phyloP scores from a whole-genome alignment of 2,113 vertebrate genomes.

The Leuciscus idus region DNA sequence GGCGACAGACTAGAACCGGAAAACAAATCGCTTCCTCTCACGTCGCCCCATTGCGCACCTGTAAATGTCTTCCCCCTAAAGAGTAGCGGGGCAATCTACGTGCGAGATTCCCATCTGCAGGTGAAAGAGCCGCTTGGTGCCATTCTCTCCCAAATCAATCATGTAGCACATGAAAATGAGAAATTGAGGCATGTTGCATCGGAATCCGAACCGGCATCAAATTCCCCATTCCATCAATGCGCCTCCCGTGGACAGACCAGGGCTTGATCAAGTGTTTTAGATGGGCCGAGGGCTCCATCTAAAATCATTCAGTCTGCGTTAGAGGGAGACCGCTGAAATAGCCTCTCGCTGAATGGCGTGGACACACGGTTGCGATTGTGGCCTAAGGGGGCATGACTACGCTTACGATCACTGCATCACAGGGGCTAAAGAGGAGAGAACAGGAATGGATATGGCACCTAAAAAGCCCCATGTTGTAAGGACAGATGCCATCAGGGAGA shows the following conservation, averaged over 20 bases:
- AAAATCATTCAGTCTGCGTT: conserved; percentile 62
- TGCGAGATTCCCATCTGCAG: conserved; percentile 27
- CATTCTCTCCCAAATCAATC: conserved; percentile 66
- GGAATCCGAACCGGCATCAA: conserved; percentile 50
- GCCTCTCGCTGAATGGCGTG: conserved; percentile 25
- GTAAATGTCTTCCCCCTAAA: conserved; percentile 39
- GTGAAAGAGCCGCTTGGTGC: conserved; percentile 49
- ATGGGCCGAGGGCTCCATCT: conserved; percentile 58
- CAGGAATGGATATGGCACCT: conserved; percentile 24
- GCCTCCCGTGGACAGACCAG: conserved; percentile 38
- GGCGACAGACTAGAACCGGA: conserved; percentile 49
- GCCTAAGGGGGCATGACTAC: conserved; percentile 62
- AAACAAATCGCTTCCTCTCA: conserved; percentile 66
- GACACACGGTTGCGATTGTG: conserved; percentile 26
- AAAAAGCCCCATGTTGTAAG: conserved; percentile 56
- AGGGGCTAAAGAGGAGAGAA: conserved; percentile 13
- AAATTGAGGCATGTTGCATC: conserved; percentile 58
- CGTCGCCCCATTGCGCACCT: conserved; percentile 43
- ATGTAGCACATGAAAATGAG: conserved; percentile 57
- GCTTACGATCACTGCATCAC: conserved; percentile 61
- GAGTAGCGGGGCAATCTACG: conserved; percentile 54
- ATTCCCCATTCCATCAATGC: conserved; percentile 38
- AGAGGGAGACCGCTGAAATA: conserved; percentile 56
- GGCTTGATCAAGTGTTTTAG: conserved; percentile 54
- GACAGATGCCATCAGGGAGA: conserved; percentile 45